Evolutionary conservation across 1,140 invertebrate species (phyloP).

Genomic region (Drosophila parabipectinata): DNA sequence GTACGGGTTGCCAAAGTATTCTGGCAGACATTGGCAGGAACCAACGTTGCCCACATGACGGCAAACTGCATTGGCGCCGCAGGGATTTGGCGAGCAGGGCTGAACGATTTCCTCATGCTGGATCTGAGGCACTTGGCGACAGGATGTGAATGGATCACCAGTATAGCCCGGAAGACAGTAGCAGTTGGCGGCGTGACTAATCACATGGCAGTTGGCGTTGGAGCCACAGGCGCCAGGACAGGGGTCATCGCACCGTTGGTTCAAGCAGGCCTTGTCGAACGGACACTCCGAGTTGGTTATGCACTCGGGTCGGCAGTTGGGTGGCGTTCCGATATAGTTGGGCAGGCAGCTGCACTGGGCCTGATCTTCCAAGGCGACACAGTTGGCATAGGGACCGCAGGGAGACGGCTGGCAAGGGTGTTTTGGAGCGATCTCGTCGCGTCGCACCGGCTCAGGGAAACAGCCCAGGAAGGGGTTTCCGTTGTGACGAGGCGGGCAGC

Average conservation of each 20-base stretch:
- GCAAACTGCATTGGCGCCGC: constrained; percentile 90
- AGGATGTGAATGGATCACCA: constrained; percentile 85
- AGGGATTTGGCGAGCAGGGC: constrained; percentile 86
- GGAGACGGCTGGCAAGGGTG: constrained; percentile 89
- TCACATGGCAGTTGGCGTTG: constrained; percentile 68
- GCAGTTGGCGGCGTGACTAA: constrained; percentile 83
- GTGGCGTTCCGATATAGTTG: constrained; percentile 90
- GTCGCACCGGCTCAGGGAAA: constrained; percentile 64
- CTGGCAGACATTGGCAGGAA: constrained; percentile 89
- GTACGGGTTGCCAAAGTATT: constrained; percentile 90
- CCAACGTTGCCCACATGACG: constrained; percentile 87
- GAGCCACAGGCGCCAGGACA: constrained; percentile 88
- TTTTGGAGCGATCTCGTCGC: constrained; percentile 43
- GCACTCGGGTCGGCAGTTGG: constrained; percentile 91
- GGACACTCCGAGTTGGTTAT: constrained; percentile 92
- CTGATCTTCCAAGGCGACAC: constrained; percentile 86
- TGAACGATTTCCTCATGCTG: constrained; percentile 70
- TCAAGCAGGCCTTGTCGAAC: constrained; percentile 72
- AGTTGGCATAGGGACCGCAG: constrained; percentile 90
- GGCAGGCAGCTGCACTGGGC: constrained; percentile 89
- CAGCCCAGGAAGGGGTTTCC: constrained; percentile 93
- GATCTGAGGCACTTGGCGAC: constrained; percentile 85
- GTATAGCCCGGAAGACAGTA: constrained; percentile 85
- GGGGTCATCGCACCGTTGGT: constrained; percentile 90
- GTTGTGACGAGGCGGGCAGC: constrained; percentile 90